Evolutionary conservation across 2,888 invertebrate species (phyloP).

Genomic region (Lasioglossum malachurum): DNA sequence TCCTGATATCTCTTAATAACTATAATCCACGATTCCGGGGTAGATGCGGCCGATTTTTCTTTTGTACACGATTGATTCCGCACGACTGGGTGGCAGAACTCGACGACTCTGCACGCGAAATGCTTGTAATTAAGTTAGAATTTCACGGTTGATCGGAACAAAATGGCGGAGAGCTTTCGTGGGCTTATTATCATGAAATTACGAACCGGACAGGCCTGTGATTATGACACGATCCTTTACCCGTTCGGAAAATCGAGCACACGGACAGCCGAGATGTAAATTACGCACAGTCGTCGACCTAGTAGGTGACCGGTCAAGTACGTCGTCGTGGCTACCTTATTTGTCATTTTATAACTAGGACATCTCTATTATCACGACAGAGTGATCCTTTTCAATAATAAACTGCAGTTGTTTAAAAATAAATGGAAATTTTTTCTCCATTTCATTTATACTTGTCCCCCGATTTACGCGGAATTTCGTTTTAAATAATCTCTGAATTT

Average conservation of each 20-base stretch:
- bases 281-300: constrained; percentile 39
- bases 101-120: constrained; percentile 11
- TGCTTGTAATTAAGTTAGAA: constrained; percentile 51
- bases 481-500: too few species aligned
- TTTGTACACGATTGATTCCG: constrained; percentile 26
- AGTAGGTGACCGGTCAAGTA: constrained; percentile 3
- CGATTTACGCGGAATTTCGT: too few species aligned
- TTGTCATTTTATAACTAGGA: background rate
- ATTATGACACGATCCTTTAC: constrained; percentile 57
- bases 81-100: background rate
- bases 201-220: constrained; percentile 44
- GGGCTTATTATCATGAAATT: constrained; percentile 64
- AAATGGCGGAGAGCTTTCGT: constrained; percentile 48
- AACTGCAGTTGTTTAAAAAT: background rate
- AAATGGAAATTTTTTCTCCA: too few species aligned
- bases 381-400: background rate
- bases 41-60: constrained; percentile 18
- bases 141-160: constrained; percentile 50
- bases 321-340: background rate
- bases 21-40: constrained; percentile 34
- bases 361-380: background rate
- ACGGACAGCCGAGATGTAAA: constrained; percentile 25
- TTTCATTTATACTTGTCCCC: too few species aligned
- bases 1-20: constrained; percentile 45
- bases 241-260: constrained; percentile 50